Evolutionary conservation across 2,888 invertebrate genomes (phyloP), one percentile per base, ranked within the genome.

Genomic region (Eilema sororculum): DNA sequence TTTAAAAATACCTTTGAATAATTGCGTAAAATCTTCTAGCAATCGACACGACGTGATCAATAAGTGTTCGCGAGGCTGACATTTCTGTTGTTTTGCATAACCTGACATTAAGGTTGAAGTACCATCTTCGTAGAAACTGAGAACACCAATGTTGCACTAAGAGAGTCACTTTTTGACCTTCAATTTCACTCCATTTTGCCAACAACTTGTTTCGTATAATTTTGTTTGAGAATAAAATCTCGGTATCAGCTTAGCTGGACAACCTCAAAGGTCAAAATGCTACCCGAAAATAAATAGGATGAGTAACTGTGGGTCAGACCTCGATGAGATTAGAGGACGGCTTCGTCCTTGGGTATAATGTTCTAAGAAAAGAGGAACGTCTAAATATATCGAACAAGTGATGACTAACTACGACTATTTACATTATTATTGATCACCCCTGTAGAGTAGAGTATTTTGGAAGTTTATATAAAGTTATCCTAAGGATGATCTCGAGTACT

Each of bases 81-180:
- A 89, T 90, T 91, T 90, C 86, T 83, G 84, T 81, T 78, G 86
- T 85, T 91, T 91, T 89, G 89, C 90, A 89, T 89, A 90, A 90
- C 87, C 84, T 89, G 90, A 87, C 89, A 91, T 90, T 90, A 87
- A 80, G 73, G 20, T 79, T 87, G 87, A 86, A 87, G 88, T 85
- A 78, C 80, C 84, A 78, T 85, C 85, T 85, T 81, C 79, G 68
- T 71, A 78, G 76, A 70, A 71, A 63, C 75, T 65, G 82, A 84
- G 83, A 84, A 86, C 84, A 78, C 76, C 82, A 74, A 82, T 73
- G 68, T 69, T 60, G 73, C 62, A 69, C 66, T 77, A 64, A 67
- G 68, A 57, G 75, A 72, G 76, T 73, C 56, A 67, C 64, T 75
- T 74, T 78, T 76, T 69, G 22, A 69, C 60, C 74, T 70, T 59